These are phyloP conservation scores for Apoda limacodes DNA, from an alignment of 2,888 invertebrate species.

Conservation along the genomic window DNA sequence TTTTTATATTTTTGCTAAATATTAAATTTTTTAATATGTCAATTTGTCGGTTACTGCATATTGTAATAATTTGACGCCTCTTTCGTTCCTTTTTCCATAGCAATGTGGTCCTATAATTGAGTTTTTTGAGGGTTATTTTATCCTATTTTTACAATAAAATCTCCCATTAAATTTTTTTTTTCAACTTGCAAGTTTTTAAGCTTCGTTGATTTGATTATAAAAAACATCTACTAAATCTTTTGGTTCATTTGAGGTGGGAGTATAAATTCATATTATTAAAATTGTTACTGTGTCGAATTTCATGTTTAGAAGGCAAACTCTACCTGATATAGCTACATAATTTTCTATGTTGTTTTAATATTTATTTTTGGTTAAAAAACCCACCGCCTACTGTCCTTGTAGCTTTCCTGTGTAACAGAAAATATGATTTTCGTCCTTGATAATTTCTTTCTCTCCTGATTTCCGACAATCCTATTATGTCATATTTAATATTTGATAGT, in stretches of 20 bases:
- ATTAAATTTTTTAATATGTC: too few species aligned
- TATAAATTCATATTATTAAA: slow-evolving; percentile 14
- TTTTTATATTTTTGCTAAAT: too few species aligned
- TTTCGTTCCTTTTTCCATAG: slow-evolving; percentile 12
- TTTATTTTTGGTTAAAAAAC: slow-evolving; percentile 19
- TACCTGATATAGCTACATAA: slow-evolving; percentile 16
- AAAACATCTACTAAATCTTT: slow-evolving; percentile 7
- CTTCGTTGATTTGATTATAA: slow-evolving; percentile 8
- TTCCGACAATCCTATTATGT: too few species aligned
- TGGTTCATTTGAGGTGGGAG: slow-evolving; percentile 9
- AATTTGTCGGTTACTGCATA: slow-evolving; percentile 11
- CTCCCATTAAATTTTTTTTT: slow-evolving; percentile 7
- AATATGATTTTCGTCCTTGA: slow-evolving; percentile 18
- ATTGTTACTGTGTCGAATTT: slow-evolving; percentile 3
- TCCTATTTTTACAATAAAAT: slow-evolving; percentile 12
- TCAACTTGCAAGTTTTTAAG: background rate
- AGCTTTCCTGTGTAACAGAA: slow-evolving; percentile 18
- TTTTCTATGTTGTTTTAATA: slow-evolving; percentile 11
- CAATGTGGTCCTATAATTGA: slow-evolving; percentile 10
- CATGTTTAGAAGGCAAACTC: slow-evolving; percentile 15
- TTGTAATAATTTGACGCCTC: slow-evolving; percentile 17
- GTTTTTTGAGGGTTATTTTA: slow-evolving; percentile 10
- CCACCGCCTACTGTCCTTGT: slow-evolving; percentile 18
- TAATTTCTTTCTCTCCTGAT: too few species aligned
- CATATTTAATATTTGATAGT: too few species aligned